These are phyloP conservation scores for Brachirus orientalis DNA, from an alignment of 2,113 vertebrate species.

Conservation along the genomic window DNA sequence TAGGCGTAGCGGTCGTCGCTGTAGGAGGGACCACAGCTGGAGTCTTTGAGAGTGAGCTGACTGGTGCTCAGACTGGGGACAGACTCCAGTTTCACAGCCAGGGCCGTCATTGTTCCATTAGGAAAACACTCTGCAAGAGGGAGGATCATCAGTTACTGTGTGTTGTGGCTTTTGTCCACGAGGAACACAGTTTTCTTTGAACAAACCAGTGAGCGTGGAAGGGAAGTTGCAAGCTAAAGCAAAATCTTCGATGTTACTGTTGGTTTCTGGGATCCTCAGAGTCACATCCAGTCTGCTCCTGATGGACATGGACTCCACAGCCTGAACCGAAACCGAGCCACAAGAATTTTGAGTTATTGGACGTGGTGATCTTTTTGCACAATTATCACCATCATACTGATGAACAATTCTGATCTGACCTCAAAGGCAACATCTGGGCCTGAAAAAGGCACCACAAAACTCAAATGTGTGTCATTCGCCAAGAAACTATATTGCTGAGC, in stretches of 20 bases:
- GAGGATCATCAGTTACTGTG: not conserved
- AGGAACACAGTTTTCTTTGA: no score
- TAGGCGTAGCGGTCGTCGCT: constrained; percentile 66
- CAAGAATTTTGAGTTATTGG: not conserved
- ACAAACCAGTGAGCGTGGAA: constrained; percentile 58
- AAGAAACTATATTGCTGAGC: constrained; percentile 54
- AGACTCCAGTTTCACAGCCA: constrained; percentile 74
- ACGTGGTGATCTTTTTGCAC: no score
- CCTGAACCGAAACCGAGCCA: constrained; percentile 35
- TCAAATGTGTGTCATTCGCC: constrained; percentile 71
- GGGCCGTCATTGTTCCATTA: constrained; percentile 75
- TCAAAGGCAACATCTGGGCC: constrained; percentile 45
- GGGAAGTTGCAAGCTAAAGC: constrained; percentile 65
- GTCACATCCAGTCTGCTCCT: constrained; percentile 58
- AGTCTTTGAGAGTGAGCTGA: constrained; percentile 70
- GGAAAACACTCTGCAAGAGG: constrained; percentile 73
- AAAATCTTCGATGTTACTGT: constrained; percentile 45
- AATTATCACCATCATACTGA: no score
- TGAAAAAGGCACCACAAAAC: constrained; percentile 58
- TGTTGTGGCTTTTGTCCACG: no score
- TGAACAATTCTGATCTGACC: constrained; percentile 40
- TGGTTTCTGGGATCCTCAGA: constrained; percentile 39
- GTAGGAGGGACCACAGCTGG: constrained; percentile 69
- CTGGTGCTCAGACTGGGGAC: constrained; percentile 61
- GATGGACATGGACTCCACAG: constrained; percentile 41